A percentile compares a stretch with the other conserved stretches of the same genome.
These are phyloP conservation scores for Podarcis muralis DNA, from an alignment of 2,113 vertebrate genomes.

Conservation along the genomic window DNA sequence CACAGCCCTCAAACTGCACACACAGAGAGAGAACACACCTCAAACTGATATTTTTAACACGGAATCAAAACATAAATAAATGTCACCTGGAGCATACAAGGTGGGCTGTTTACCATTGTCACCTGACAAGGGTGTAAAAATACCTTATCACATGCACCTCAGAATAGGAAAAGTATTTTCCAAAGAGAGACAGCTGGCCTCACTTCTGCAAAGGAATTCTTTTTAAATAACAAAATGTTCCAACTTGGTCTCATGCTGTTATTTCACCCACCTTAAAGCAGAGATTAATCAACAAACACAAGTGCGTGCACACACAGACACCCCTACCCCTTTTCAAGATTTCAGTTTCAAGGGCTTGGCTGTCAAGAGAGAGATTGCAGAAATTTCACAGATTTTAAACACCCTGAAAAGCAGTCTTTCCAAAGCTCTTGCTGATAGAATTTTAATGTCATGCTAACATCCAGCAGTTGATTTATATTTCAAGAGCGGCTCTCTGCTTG, in stretches of 20 bases:
- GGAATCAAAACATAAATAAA: background rate
- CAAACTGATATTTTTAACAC: background rate
- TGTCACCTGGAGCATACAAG: background rate
- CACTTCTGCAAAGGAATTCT: background rate
- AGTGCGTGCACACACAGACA: background rate
- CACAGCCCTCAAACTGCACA: background rate
- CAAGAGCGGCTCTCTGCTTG: constrained; percentile 14
- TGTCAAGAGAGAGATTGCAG: constrained; percentile 22
- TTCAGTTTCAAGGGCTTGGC: constrained; percentile 16
- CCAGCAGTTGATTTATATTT: constrained; percentile 13
- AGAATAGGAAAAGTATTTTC: constrained; percentile 28
- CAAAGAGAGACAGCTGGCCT: constrained; percentile 16
- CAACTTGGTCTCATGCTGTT: background rate
- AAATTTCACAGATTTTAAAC: constrained; percentile 25
- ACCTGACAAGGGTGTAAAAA: background rate
- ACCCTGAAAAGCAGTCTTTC: constrained; percentile 38
- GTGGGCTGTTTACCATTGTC: background rate
- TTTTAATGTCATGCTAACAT: constrained; percentile 22
- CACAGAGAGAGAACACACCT: background rate
- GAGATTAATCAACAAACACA: constrained; percentile 21
- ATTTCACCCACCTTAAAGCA: constrained; percentile 33
- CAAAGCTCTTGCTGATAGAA: constrained; percentile 39
- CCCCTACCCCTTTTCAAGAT: constrained; percentile 23
- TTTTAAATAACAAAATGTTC: constrained; percentile 12
- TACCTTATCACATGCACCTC: background rate